Evolutionary conservation across 2,888 invertebrate genomes (phyloP), one percentile per base, ranked within the genome.

Genomic region (Andricus curvator): DNA sequence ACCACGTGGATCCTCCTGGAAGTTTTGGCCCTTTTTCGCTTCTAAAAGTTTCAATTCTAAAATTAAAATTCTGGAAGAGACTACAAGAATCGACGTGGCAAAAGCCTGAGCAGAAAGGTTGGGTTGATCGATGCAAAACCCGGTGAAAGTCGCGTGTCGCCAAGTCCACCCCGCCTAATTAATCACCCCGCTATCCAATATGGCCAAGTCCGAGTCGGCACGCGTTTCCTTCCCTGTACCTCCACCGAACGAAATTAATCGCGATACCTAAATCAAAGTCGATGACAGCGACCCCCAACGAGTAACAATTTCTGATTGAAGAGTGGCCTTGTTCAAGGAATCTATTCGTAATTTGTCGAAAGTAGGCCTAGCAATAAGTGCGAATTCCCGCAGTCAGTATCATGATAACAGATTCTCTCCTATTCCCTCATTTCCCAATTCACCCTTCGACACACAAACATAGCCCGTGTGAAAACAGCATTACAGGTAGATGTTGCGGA

Each of bases 241-340:
- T 83, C 81, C 79, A 79, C 82, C 82, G 81, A 85, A 85, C 84
- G 84, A 88, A 87, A 88, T 87, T 88, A 87, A 87, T 88, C 86
- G 86, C 86, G 84, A 86, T 87, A 88, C 85, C 87, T 87, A 87
- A 88, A 88, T 88, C 88, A 88, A 86, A 85, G 85, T 84, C 84
- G 68, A 82, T 79, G 84, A 84, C 85, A 86, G 87, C 13, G 13
- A 60, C 33, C 13, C 22, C n/a, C 87, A 86, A 83, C 87, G 86
- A 86, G 86, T 85, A 87, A 88, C 84, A 86, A 88, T 82, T 85
- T 80, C 80, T 82, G 70, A 83, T 84, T 83, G 83, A 84, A 81
- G 77, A 78, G 74, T 78, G 41, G 56, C 25, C 48, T 74, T 20
- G 29, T 51, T 56, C 20, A 51, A 17, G 48, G 29, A 70, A 70